Base-by-base conservation (phyloP, 2,888 invertebrate genomes). In the Lomographa bimaculata region DNA sequence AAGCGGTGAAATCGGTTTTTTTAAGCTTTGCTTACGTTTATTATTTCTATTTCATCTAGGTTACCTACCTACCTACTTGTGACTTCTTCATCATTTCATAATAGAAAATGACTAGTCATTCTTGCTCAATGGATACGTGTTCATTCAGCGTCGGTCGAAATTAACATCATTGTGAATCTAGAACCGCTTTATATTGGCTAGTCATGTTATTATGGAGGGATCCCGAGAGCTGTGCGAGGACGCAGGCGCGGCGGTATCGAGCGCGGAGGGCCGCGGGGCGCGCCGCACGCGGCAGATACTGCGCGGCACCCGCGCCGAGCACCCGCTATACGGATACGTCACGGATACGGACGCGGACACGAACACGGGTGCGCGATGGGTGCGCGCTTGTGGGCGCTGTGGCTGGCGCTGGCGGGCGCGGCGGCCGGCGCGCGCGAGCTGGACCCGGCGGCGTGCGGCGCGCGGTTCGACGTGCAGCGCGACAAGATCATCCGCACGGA, bases 401-500 rank as follows among this genome's bases (percentile, higher is more conserved):
- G 64, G 71, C 23, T 60, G 46, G 60, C 14, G 14, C 14, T 64
- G 61, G 44, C 69, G 62, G 59, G 54, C 43, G 72, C 63, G 44
- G 64, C 47, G 54, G 75, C 62, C 50, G 53, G 63, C 46, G 81
- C 79, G 58, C 80, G 78, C 50, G 92, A 92, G 60, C 87, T 91
- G 51, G 92, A 92, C 72, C 89, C 93, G 43, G 92, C 92, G 54
- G 91, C 91, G 63, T 95, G 95, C 82, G 89, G 92, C 61, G 91
- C 93, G 57, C 93, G 93, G 65, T 97, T 97, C 78, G 95, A 96
- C 79, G 92, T 97, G 52, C 96, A 96, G 79, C 92, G 91, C 64
- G 95, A 96, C 80, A 96, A 96, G 75, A 97, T 97, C 64, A 97
- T 97, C 67, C 91, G 96, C 64, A 96, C 97, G 1, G 94, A 96